Base-by-base conservation (phyloP, 2,113 vertebrate genomes). In the Australoheros scitulus region DNA sequence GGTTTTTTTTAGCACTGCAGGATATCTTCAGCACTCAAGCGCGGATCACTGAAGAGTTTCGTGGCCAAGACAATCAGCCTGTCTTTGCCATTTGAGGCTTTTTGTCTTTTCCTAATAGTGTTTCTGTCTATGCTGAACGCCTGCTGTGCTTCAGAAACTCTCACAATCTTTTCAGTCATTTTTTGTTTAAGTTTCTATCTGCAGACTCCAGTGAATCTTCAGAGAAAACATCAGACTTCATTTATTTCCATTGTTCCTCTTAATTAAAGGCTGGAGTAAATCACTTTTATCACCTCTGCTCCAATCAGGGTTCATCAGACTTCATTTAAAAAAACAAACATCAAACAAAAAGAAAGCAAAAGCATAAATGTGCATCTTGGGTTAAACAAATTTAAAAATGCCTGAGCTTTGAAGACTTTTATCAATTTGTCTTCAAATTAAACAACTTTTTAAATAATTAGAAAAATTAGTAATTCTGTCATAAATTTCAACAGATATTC, bases 1-100 rank as follows among this genome's bases (percentile, higher is more conserved):
- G n/a, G n/a, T n/a, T 60, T 2, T 24, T 61, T 38, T 63, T 32
- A 11, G 10, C n/a, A 7, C 75, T 15, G 36, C 10, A 57, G 50
- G 58, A 52, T 24, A 9, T 75, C 9, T 47, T 77, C 43, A 47
- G 56, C 32, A 2, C 36, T 60, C 14, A 7, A 47, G 7, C 9
- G 38, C 65, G 24, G 55, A 75, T 55, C 56, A 58, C 60, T 41
- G 61, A 76, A 55, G 60, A 77, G 61, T 20, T 79, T 77, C 5
- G 24, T 50, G 7, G 61, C 41, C 64, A 58, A 34, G 5, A 36
- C 7, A n/a, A 58, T n/a, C 38, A 26, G 41, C 29, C 4, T 1
- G 9, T 24, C 56, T 9, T 63, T 24, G 3, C n/a, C 7, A 10
- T 70, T 75, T 29, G 13, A 11, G 24, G 5, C 20, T 18, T 17